Percentiles rank a stretch among this genome's conserved stretches.
phyloP scores from a whole-genome alignment of 2,797 vertebrate species.

The Schizopygopsis pylzovi region DNA sequence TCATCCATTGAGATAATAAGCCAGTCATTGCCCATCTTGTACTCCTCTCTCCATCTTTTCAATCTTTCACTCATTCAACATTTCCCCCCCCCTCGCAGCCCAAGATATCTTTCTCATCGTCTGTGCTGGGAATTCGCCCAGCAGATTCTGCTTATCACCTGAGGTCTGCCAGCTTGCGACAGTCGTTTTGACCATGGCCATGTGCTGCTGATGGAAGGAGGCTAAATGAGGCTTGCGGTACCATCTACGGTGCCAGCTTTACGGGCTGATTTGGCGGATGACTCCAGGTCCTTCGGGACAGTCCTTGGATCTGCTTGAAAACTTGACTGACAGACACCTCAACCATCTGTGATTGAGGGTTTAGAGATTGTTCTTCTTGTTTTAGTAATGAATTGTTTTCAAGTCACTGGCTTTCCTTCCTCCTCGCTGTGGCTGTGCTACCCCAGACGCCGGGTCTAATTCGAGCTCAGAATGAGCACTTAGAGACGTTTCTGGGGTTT shows the following conservation, averaged over 20 bases:
- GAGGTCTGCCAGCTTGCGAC: slow-evolving; percentile 53
- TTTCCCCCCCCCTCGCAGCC: background rate
- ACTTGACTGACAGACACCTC: slow-evolving; percentile 70
- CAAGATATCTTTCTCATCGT: slow-evolving; percentile 22
- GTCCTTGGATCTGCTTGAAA: slow-evolving; percentile 51
- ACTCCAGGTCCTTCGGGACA: slow-evolving; percentile 68
- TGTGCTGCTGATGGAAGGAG: slow-evolving; percentile 54
- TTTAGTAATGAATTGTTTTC: slow-evolving; percentile 70
- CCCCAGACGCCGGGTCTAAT: slow-evolving; percentile 31
- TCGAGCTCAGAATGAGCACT: slow-evolving; percentile 42
- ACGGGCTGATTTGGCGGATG: slow-evolving; percentile 66
- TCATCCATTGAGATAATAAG: background rate
- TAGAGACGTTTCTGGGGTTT: slow-evolving; percentile 23
- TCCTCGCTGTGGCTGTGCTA: background rate
- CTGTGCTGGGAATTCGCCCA: slow-evolving; percentile 53
- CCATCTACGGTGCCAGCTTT: slow-evolving; percentile 70
- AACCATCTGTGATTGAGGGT: slow-evolving; percentile 72
- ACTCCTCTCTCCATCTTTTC: slow-evolving; percentile 2
- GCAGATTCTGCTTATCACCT: slow-evolving; percentile 55
- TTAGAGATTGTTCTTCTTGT: slow-evolving; percentile 43
- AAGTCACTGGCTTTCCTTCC: slow-evolving; percentile 58
- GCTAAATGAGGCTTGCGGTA: slow-evolving; percentile 68
- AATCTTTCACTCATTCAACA: slow-evolving; percentile 9
- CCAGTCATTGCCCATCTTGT: background rate
- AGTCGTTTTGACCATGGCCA: slow-evolving; percentile 56